Evolutionary conservation across 2,113 vertebrate genomes (phyloP).

Genomic region (Puffinus mauretanicus): DNA sequence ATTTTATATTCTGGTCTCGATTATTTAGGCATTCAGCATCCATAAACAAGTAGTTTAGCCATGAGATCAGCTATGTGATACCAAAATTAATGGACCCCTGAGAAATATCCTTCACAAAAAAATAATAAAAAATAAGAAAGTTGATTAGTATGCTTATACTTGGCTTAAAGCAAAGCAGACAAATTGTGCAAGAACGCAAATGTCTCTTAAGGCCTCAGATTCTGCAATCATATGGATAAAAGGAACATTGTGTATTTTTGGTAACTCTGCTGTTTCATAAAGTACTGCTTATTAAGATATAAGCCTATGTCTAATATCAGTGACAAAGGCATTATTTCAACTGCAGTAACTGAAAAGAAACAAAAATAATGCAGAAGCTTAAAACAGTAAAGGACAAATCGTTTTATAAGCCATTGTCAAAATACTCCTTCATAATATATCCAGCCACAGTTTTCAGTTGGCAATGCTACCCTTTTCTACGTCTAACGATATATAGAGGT

Average conservation of each 20-base stretch:
- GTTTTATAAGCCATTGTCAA: background rate
- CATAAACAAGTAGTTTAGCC: constrained; percentile 60
- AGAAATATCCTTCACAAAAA: background rate
- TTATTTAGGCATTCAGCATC: constrained; percentile 59
- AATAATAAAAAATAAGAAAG: background rate
- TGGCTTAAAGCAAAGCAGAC: constrained; percentile 4
- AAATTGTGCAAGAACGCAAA: constrained; percentile 13
- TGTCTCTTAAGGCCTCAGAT: background rate
- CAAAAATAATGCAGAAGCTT: fast-evolving
- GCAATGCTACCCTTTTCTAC: background rate
- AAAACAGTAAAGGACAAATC: background rate
- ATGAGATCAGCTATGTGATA: constrained; percentile 32
- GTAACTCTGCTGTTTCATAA: background rate
- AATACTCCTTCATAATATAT: background rate
- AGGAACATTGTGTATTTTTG: background rate
- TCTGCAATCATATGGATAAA: background rate
- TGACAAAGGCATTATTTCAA: background rate
- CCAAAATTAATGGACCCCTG: constrained; percentile 33
- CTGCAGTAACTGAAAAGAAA: background rate
- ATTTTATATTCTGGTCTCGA: background rate
- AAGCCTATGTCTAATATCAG: background rate
- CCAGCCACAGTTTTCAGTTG: background rate
- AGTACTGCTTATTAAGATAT: background rate
- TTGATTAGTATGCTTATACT: background rate
- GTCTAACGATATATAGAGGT: background rate